These are phyloP conservation scores for Cryptoblepharus egeriae DNA, from an alignment of 2,797 vertebrate species.

Conservation along the genomic window DNA sequence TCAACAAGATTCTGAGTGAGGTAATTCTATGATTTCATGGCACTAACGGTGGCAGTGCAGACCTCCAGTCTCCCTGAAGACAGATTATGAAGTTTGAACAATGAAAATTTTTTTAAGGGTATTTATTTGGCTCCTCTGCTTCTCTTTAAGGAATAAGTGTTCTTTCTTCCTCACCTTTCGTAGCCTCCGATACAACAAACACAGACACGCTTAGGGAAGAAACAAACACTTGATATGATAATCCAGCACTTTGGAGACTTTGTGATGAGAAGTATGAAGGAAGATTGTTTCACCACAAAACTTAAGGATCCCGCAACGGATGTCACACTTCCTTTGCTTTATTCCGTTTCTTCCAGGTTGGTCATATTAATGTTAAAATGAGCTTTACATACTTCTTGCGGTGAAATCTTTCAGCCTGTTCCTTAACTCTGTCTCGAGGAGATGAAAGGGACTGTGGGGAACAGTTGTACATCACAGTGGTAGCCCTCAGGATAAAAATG, in stretches of 20 bases:
- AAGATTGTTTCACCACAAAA: constrained; percentile 42
- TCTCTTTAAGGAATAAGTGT: constrained; percentile 33
- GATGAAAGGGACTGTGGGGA: constrained; percentile 55
- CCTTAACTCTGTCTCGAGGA: neutral
- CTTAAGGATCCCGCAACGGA: constrained; percentile 47
- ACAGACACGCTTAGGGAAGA: constrained; percentile 53
- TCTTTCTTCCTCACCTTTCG: constrained; percentile 52
- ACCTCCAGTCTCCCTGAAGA: neutral
- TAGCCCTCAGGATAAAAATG: constrained; percentile 60
- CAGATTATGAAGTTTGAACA: constrained; percentile 11
- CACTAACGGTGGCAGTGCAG: neutral
- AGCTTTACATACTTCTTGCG: neutral
- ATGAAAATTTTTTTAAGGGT: neutral
- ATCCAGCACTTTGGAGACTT: constrained; percentile 53
- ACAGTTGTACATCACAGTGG: constrained; percentile 36
- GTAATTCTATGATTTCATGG: neutral
- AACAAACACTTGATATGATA: constrained; percentile 57
- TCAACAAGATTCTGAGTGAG: neutral
- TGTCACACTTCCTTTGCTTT: constrained; percentile 40
- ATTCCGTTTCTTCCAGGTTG: constrained; percentile 45
- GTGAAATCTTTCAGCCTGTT: constrained; percentile 25
- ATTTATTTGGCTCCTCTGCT: neutral
- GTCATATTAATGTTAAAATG: constrained; percentile 44
- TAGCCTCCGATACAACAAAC: constrained; percentile 53
- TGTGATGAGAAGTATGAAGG: constrained; percentile 31